Evolutionary conservation across 1,140 invertebrate species (phyloP), one percentile per base, ranked within the genome.

Genomic region (Pseudomyrmex cubaensis): DNA sequence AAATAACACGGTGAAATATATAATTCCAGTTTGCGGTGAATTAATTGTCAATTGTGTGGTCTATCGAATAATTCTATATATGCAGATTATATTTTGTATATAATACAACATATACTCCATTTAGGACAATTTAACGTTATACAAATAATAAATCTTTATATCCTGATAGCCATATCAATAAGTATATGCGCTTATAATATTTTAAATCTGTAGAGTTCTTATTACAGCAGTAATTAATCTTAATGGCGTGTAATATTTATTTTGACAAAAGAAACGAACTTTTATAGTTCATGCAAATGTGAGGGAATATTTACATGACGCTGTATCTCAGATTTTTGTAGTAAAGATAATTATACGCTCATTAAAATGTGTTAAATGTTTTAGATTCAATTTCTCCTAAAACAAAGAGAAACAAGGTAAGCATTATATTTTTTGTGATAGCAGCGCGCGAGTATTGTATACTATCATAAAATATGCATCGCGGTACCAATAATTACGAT

Each of bases 401-500:
- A 75, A n/a, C 76, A 15, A 59, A 69, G 20, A 62, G 20, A 62
- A 61, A 17, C 50, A 83, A 83, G 48, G 48, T 67, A 76, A 83
- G 44, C 20, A 57, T 35, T 35, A 35, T 61, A 52, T n/a, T 64
- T 83, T 64, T 66, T 13, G 12, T 12, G 35, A 25, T 67, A 83
- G 20, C 15, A 48, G 52, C 48, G 59, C 15, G 69, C 35, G 15
- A 50, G 7, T 35, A 35, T 35, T 7, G 7, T 35, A 35, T 78
- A 78, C 4, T 35, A 35, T 35, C 5, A 35, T 35, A 35, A 69
- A 78, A 20, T 70, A 82, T 86, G 84, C 66, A 35, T 77, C 75
- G 87, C 70, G 84, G 87, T 88, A 59, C 66, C 52, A 57, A 63
- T 78, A 74, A 87, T 85, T 75, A 50, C 77, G 63, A 69, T 70